Evolutionary conservation across 1,140 invertebrate species (phyloP).

Genomic region (Dreissena rostriformis): DNA sequence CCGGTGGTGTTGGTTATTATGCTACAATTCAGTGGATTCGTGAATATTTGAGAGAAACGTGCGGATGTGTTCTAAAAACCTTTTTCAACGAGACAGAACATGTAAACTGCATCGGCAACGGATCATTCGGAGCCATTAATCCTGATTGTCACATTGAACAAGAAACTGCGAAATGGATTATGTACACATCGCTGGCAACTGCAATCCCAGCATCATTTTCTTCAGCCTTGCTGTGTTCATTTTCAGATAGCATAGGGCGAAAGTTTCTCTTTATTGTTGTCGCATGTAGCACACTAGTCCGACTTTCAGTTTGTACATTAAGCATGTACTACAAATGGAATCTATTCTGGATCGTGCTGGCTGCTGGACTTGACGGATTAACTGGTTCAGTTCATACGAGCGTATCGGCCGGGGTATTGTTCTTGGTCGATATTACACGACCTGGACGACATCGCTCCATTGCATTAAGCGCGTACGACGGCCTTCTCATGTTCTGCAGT

Average conservation of each 20-base stretch:
- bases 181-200: neutral
- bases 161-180: neutral
- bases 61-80: neutral
- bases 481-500: neutral
- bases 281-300: neutral
- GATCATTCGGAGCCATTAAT: neutral
- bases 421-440: conserved; percentile 3
- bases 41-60: neutral
- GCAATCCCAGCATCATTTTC: neutral
- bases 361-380: neutral
- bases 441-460: neutral
- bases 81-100: neutral
- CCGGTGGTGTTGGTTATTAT: neutral
- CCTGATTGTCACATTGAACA: neutral
- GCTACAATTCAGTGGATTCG: conserved; percentile 11
- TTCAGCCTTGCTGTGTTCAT: neutral
- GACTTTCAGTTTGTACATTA: neutral
- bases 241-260: neutral
- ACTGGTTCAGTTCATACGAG: neutral
- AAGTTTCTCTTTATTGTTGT: neutral
- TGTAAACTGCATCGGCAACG: too few relatives aligned
- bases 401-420: neutral
- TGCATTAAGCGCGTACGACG: neutral
- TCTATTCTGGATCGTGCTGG: neutral
- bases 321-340: neutral